A percentile compares a stretch with the other conserved stretches of the same genome.
Conservation (phyloP, 1,140 invertebrate genomes). For the Papilio aristodemus region DNA sequence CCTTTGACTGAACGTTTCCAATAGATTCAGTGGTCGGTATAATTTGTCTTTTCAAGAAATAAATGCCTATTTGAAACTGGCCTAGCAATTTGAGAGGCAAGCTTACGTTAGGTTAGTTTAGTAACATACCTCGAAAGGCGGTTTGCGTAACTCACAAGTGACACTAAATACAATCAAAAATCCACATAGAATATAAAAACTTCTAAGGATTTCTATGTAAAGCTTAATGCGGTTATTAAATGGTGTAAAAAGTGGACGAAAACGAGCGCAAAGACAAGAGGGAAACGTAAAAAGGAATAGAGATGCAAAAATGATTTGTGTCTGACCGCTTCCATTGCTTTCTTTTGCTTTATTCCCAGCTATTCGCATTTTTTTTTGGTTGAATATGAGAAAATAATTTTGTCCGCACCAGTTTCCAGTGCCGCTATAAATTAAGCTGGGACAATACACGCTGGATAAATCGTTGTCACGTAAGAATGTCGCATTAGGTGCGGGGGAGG, state of each 20-base stretch:
- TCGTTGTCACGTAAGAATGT: conserved; percentile 77
- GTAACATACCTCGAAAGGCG: neutral
- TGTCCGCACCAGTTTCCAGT: conserved; percentile 57
- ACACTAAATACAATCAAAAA: neutral
- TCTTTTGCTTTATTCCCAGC: conserved; percentile 30
- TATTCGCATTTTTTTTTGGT: conserved; percentile 31
- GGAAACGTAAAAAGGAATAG: conserved; percentile 21
- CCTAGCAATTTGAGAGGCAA: neutral
- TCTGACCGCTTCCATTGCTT: conserved; percentile 22
- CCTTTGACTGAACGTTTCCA: conserved; percentile 26
- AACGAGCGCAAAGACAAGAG: conserved; percentile 6
- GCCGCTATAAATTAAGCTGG: conserved; percentile 61
- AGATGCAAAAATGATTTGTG: conserved; percentile 33
- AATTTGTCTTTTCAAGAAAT: neutral
- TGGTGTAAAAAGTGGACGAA: conserved; percentile 24
- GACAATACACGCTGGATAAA: conserved; percentile 74
- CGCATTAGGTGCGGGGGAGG: conserved; percentile 53
- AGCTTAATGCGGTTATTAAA: conserved; percentile 24
- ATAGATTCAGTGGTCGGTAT: neutral
- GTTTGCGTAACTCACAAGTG: neutral
- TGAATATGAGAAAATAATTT: conserved; percentile 50
- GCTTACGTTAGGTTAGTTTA: neutral
- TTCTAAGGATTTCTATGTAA: neutral
- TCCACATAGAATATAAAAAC: neutral
- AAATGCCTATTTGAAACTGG: conserved; percentile 6